phyloP scores from a whole-genome alignment of 2,113 vertebrate species.

The Heterocephalus glaber region DNA sequence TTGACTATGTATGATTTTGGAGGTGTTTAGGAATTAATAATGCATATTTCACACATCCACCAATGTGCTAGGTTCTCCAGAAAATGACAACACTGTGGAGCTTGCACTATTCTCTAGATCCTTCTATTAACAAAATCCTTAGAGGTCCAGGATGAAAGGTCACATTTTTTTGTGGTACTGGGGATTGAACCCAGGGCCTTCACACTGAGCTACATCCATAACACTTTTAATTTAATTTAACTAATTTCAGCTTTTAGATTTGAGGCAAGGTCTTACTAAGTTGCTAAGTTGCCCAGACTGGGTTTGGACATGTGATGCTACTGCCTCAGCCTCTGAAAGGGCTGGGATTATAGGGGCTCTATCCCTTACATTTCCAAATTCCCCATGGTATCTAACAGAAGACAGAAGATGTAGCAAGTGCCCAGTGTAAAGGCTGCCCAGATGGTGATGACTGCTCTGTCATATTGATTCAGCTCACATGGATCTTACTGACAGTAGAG shows the following conservation, averaged over 20 bases:
- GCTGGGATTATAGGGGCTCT: background rate
- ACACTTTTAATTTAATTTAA: background rate
- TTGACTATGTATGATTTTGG: background rate
- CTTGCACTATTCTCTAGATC: background rate
- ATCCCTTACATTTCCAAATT: background rate
- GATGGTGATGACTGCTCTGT: background rate
- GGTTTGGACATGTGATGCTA: background rate
- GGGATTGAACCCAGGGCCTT: background rate
- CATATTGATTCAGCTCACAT: background rate
- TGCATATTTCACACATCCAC: background rate
- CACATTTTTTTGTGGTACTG: background rate
- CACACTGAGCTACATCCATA: background rate
- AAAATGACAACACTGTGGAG: background rate
- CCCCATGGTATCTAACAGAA: fast-evolving
- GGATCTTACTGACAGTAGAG: background rate
- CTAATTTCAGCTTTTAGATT: background rate
- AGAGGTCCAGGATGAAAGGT: background rate
- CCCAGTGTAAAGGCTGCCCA: background rate
- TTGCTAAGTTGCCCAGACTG: background rate
- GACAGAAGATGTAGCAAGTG: background rate
- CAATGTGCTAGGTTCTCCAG: background rate
- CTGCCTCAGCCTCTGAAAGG: background rate
- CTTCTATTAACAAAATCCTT: background rate
- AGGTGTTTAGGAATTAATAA: background rate
- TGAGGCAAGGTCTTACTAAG: background rate